These are phyloP conservation scores for Corvus moneduloides DNA, from an alignment of 2,113 vertebrate genomes.

Conservation along the genomic window DNA sequence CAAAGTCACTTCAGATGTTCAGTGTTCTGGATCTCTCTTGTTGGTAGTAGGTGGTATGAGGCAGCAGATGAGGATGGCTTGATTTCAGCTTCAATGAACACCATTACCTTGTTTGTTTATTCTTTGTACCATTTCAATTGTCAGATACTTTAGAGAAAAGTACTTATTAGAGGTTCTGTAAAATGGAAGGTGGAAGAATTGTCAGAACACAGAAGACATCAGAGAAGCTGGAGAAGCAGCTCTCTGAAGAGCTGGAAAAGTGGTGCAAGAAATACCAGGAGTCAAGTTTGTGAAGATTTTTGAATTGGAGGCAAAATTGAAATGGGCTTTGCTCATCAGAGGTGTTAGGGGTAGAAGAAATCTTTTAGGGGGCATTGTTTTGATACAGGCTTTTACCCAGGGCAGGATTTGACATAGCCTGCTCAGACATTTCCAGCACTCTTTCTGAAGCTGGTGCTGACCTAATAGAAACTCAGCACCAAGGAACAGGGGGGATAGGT, in stretches of 20 bases:
- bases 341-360: background rate
- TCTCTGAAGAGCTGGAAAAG: background rate
- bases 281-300: background rate
- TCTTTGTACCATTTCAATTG: background rate
- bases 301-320: background rate
- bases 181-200: background rate
- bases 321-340: background rate
- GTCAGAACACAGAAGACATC: background rate
- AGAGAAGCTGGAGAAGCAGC: background rate
- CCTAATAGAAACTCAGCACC: background rate
- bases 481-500: background rate
- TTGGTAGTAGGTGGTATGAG: background rate
- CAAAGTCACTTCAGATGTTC: background rate
- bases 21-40: background rate
- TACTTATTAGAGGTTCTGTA: background rate
- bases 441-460: background rate
- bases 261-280: background rate
- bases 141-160: background rate
- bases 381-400: background rate
- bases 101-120: background rate
- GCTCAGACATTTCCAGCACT: background rate
- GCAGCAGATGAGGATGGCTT: background rate
- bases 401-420: background rate
- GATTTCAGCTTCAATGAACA: background rate
- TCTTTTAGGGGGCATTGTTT: background rate